phyloP scores from a whole-genome alignment of 2,797 vertebrate species.

The Phyllotis vaccarum region DNA sequence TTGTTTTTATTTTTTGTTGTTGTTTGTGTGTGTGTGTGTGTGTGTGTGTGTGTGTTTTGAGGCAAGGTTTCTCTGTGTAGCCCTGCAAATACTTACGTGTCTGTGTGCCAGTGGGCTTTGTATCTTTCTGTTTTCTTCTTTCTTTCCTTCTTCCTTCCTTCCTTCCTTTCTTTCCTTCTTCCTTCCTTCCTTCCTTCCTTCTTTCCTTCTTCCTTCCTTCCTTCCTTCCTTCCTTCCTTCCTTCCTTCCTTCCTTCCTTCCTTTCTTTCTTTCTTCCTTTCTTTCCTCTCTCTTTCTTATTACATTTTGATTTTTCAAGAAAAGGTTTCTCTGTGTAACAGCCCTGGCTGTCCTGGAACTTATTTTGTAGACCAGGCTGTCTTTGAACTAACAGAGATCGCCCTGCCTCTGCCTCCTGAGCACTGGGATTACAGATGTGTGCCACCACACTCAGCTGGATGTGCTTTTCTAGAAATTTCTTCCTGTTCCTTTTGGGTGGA shows the following conservation, averaged over 20 bases:
- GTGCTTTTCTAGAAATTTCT: not conserved
- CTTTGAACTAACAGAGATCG: not conserved
- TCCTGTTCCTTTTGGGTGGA: not conserved
- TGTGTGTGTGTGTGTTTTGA: not conserved
- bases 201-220: not conserved
- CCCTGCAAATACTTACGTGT: not conserved
- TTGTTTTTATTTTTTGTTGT: too few species aligned
- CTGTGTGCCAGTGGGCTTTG: not conserved
- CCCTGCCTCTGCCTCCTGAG: not conserved
- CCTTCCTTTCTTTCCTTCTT: too few species aligned
- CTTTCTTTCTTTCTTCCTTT: not conserved
- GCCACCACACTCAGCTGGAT: not conserved
- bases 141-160: not conserved
- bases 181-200: not conserved
- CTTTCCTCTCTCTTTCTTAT: not conserved
- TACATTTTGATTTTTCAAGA: not conserved
- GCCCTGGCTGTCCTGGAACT: not conserved
- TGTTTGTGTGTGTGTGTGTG: too few species aligned
- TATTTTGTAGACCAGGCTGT: not conserved
- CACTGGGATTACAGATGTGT: not conserved
- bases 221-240: not conserved
- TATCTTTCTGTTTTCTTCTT: not conserved
- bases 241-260: not conserved
- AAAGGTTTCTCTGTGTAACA: not conserved
- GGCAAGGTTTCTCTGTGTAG: not conserved